These are phyloP conservation scores for Thinocorus orbignyianus DNA, from an alignment of 2,113 vertebrate species.

Conservation along the genomic window DNA sequence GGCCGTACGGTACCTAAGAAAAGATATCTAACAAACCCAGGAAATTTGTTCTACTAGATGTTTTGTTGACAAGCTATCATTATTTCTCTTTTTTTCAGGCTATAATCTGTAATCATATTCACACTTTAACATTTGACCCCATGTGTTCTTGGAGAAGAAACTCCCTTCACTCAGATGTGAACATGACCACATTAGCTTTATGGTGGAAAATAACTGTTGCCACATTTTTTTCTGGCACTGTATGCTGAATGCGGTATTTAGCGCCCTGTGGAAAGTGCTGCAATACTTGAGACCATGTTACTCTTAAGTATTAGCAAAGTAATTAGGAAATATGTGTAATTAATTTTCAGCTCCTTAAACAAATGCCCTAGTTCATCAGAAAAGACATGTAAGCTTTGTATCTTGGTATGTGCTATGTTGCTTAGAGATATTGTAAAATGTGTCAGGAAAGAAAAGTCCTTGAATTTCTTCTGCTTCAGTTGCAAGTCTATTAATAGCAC, in stretches of 20 bases:
- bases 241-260: background rate
- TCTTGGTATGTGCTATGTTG: conserved; percentile 22
- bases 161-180: background rate
- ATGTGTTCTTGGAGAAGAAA: conserved; percentile 1
- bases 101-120: background rate
- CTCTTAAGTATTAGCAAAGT: background rate
- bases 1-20: background rate
- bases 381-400: conserved; percentile 34
- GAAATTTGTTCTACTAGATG: background rate
- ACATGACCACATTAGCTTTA: background rate
- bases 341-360: conserved; percentile 33
- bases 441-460: conserved; percentile 51
- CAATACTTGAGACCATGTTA: background rate
- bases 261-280: background rate
- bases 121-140: background rate
- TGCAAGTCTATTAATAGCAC: conserved; percentile 70
- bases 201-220: background rate
- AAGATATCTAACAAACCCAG: background rate
- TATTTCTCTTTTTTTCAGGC: background rate
- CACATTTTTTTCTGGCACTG: background rate
- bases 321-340: background rate
- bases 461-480: conserved; percentile 67
- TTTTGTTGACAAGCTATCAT: background rate
- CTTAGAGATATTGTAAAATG: conserved; percentile 43
- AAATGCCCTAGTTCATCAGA: conserved; percentile 11